These are phyloP conservation scores for Schizothorax lantsangensis DNA, from an alignment of 2,797 vertebrate species.

Conservation along the genomic window DNA sequence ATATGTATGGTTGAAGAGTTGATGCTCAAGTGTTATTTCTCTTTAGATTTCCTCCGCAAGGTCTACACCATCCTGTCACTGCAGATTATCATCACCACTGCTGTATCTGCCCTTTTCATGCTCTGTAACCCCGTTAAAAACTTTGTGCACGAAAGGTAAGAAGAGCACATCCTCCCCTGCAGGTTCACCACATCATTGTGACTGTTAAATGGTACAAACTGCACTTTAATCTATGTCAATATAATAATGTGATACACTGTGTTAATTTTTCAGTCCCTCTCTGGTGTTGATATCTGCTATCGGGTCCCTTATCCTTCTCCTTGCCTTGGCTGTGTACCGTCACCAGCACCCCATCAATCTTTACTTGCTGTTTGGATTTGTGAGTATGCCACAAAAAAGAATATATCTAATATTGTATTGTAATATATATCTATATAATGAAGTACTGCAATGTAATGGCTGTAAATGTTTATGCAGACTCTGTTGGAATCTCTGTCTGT, in stretches of 20 bases:
- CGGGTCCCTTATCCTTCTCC: slow-evolving; percentile 85
- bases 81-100: slow-evolving; percentile 90
- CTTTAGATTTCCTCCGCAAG: slow-evolving; percentile 90
- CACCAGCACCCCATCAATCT: slow-evolving; percentile 91
- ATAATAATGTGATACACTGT: not conserved
- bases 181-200: not conserved
- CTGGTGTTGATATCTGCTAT: slow-evolving; percentile 85
- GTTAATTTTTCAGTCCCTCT: slow-evolving; percentile 78
- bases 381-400: slow-evolving; percentile 75
- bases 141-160: slow-evolving; percentile 89
- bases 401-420: not conserved
- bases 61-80: slow-evolving; percentile 92
- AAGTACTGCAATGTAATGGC: not conserved
- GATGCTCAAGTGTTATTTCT: not conserved
- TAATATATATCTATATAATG: not conserved
- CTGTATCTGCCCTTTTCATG: slow-evolving; percentile 86
- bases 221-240: not conserved
- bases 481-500: slow-evolving; percentile 89
- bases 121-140: slow-evolving; percentile 82
- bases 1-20: not conserved
- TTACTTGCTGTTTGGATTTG: slow-evolving; percentile 91
- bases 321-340: slow-evolving; percentile 87
- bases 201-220: not conserved
- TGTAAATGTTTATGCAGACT: slow-evolving; percentile 77
- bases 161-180: not conserved